These are phyloP conservation scores for Stratiomys singularior DNA, from an alignment of 2,888 invertebrate genomes.

Conservation along the genomic window DNA sequence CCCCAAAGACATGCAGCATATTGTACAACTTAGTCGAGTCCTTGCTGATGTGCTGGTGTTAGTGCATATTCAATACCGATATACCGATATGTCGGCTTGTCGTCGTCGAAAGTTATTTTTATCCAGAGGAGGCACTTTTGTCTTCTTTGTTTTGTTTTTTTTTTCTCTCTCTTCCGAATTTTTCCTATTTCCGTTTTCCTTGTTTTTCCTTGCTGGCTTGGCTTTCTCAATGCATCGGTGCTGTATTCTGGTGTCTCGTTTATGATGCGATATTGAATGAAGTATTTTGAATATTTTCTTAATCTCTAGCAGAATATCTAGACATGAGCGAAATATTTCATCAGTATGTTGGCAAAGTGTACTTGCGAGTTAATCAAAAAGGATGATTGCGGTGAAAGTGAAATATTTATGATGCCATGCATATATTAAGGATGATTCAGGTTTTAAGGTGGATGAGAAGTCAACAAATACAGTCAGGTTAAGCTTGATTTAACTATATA, in stretches of 20 bases:
- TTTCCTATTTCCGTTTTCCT: background rate
- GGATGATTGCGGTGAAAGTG: no score
- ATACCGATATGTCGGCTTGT: background rate
- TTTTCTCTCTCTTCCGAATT: background rate
- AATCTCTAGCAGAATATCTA: background rate
- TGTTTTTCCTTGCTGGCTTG: background rate
- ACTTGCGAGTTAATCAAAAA: background rate
- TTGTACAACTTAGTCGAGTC: constrained; percentile 12
- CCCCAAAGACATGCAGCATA: constrained; percentile 41
- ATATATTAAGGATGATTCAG: no score
- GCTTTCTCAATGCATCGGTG: background rate
- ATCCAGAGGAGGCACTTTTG: background rate
- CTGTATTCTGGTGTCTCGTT: background rate
- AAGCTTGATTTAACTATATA: no score
- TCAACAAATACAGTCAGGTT: no score
- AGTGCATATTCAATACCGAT: background rate
- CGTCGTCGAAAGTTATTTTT: background rate
- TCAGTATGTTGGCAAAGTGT: background rate
- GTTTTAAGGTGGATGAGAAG: no score
- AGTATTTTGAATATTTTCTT: constrained; percentile 12
- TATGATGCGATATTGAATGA: background rate
- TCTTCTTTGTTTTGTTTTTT: background rate
- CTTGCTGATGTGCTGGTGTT: background rate
- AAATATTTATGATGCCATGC: no score
- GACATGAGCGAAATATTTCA: background rate